Conservation (phyloP, 1,140 invertebrate species). For the Octopus bimaculoides region DNA sequence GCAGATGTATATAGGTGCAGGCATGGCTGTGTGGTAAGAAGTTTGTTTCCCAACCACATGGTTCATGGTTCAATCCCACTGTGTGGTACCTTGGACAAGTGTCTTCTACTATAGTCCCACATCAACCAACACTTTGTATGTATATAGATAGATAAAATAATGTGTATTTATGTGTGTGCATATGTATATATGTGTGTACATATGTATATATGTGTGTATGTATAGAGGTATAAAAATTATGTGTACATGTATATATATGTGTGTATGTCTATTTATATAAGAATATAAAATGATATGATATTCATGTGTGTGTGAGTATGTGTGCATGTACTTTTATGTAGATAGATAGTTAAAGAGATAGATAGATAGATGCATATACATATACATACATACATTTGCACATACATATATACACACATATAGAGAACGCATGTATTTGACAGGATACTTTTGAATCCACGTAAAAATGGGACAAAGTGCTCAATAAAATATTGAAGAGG, state of each 20-base stretch:
- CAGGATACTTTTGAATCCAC: too few relatives aligned
- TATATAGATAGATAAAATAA: not conserved
- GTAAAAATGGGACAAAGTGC: too few relatives aligned
- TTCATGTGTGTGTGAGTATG: not conserved
- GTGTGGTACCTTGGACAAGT: too few relatives aligned
- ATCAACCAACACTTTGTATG: not conserved
- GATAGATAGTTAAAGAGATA: not conserved
- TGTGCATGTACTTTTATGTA: not conserved
- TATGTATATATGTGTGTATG: not conserved
- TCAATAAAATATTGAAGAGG: too few relatives aligned
- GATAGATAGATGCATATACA: not conserved
- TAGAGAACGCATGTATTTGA: not conserved
- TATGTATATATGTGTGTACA: not conserved
- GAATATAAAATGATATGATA: not conserved
- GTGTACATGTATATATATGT: not conserved
- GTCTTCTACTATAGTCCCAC: too few relatives aligned
- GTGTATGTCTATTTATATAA: not conserved
- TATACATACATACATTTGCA: not conserved
- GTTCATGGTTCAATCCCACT: too few relatives aligned
- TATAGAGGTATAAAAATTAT: not conserved
- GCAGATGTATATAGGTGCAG: not conserved
- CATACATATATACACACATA: not conserved
- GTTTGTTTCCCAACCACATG: too few relatives aligned
- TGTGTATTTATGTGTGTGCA: not conserved
- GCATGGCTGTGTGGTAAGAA: too few relatives aligned